Base-by-base conservation (phyloP, 2,888 invertebrate genomes). In the Lithophane semibrunnea region DNA sequence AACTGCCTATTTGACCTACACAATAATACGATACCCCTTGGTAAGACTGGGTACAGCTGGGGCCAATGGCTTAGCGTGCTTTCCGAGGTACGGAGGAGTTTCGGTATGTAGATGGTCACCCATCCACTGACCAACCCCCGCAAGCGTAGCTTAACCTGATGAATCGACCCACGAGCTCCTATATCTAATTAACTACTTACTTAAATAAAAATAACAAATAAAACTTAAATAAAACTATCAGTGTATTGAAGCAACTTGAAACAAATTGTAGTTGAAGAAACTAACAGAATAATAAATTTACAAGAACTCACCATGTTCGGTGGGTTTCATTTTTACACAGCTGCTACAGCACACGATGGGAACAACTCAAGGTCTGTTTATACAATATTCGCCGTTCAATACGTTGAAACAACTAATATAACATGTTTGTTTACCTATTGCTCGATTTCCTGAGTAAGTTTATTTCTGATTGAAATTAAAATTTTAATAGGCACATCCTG, bases 361-460 rank as follows among this genome's bases (percentile, higher is more conserved):
- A 84, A 71, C 77, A 74, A 84, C 85, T 90, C 94, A 93, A 93
- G 93, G 92, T 91, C 91, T 93, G 90, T 93, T 92, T 92, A 88
- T 77, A 88, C 86, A 89, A 80, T 80, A 52, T 68, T 81, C 72
- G 71, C 75, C 75, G 70, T 75, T 83, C 86, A 79, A 64, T 54
- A 63, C 56, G 29, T 16, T 58, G 37, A 72, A 80, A 75, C 52
- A 52, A 75, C 63, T 60, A 74, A 49, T 79, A n/a, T 37, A 60
- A 63, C 85, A 75, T 64, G 64, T 81, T 78, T 84, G 85, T 86
- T 87, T 84, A 84, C 72, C 0, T 61, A 64, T 18, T 58, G 21
- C n/a, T 49, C n/a, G 63, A 66, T 73, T 70, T 75, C 58, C 76
- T 69, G 60, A 56, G 24, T 13, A 16, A 44, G 49, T 70, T 63